Evolutionary conservation across 2,888 invertebrate genomes (phyloP), one percentile per base, ranked within the genome.

Genomic region (Dusona sp.): DNA sequence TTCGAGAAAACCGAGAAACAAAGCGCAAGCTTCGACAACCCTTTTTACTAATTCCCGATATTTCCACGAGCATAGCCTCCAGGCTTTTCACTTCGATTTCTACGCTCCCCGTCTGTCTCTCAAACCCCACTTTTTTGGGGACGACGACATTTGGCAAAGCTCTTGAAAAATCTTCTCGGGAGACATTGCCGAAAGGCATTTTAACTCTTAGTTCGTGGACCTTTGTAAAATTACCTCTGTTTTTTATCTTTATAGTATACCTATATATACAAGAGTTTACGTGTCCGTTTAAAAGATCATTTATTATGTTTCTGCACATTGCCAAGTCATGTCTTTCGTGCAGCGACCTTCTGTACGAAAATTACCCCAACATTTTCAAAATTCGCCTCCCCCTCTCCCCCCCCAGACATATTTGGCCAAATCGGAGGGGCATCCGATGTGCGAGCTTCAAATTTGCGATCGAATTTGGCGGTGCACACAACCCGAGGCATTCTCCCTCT

Each of bases 101-200:
- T 16, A 38, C 45, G 33, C 45, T 33, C 22, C n/a, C 36, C 64
- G 48, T 51, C 48, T 80, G 42, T 45, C 29, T 51, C 61, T 33
- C 61, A 16, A 3, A 3, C 57, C 9, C 42, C 42, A 25, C n/a
- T 7, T 8, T 61, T 57, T 64, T 42, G 54, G n/a, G 29, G n/a
- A 74, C 36, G 61, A 64, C 84, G 84, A 86, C 86, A 86, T 81
- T 86, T 75, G 81, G 84, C 68, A 64, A 68, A 64, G 51, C n/a
- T 51, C 29, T 25, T 45, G 70, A 82, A 75, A 57, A 57, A 68
- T 33, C 54, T 70, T 70, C 42, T 51, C 65, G 57, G 33, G 33
- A 48, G 68, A 57, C 70, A 70, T 16, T 22, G 79, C 79, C 79
- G 8, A 64, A 73, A 83, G 61, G 45, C 33, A 57, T 68, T 83